phyloP scores from a whole-genome alignment of 1,140 invertebrate species.

The Sitophilus oryzae region DNA sequence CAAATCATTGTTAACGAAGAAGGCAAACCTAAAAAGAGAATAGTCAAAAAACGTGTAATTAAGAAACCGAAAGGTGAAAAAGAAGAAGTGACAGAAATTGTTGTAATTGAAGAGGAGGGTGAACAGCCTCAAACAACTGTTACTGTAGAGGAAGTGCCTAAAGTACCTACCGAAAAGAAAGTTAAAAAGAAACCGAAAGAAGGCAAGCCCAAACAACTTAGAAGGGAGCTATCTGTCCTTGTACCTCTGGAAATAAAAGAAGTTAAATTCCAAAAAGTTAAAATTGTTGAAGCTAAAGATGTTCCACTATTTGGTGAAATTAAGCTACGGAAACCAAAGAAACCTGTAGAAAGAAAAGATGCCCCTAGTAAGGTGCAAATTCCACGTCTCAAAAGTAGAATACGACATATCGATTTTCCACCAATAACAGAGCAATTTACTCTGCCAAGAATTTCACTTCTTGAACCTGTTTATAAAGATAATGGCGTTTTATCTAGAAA shows the following conservation, averaged over 20 bases:
- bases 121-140: constrained; percentile 38
- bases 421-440: constrained; percentile 46
- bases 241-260: constrained; percentile 58
- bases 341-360: constrained; percentile 38
- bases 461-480: constrained; percentile 53
- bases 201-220: constrained; percentile 29
- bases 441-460: constrained; percentile 47
- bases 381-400: constrained; percentile 62
- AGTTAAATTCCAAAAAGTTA: constrained; percentile 52
- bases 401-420: constrained; percentile 57
- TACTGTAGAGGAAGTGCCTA: constrained; percentile 43
- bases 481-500: constrained; percentile 65
- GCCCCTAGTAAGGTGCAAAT: constrained; percentile 43
- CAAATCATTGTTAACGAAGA: constrained; percentile 35
- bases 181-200: constrained; percentile 39
- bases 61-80: constrained; percentile 35
- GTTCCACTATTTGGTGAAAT: constrained; percentile 52
- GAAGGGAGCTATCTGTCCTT: constrained; percentile 39
- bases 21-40: constrained; percentile 34
- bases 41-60: constrained; percentile 40
- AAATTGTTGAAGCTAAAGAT: constrained; percentile 62
- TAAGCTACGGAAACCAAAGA: constrained; percentile 37
- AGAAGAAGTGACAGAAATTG: constrained; percentile 38
- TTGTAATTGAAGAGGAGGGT: constrained; percentile 37
- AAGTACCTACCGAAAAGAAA: constrained; percentile 34